Base-by-base conservation (phyloP, 2,888 invertebrate species). In the Dione juno region DNA sequence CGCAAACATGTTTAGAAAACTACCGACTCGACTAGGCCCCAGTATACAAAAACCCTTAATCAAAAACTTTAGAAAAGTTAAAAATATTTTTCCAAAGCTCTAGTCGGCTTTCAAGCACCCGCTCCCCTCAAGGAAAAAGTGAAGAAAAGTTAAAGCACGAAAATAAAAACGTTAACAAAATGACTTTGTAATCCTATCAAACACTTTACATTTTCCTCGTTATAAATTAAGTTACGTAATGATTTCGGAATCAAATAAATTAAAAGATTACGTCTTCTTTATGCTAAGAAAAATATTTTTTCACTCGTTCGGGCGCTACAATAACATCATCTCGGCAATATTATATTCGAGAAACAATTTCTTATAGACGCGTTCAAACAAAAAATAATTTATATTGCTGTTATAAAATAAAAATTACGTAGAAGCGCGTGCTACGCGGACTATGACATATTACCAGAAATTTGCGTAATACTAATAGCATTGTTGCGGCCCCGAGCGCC, bases 401-500 rank as follows among this genome's bases (percentile, higher is more conserved):
- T 85, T 86, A 87, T 86, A 84, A 88, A 85, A 84, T 82, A 80
- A 81, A 78, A 77, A 75, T 78, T 80, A 77, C 80, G 79, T 80
- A 78, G 78, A 66, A 72, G 64, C 72, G 64, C 72, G 75, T 74
- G 76, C 78, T 79, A 82, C 80, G 79, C 79, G 77, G 78, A 80
- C 80, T 85, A 84, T 85, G 85, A 88, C 85, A 84, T 86, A 89
- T 88, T 87, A 88, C 85, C 77, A 79, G 76, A 86, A 89, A 87
- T 86, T 88, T 86, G 83, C 86, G 85, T 90, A 84, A 87, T 85
- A 86, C 90, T 85, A 88, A 89, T 87, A 86, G 85, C 83, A 83
- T 86, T 84, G 78, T 86, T 84, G 78, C 76, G 79, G 82, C 85
- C 84, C 82, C 81, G 83, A 83, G 85, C 87, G 84, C 85, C 85